Percentiles rank a stretch among this genome's conserved stretches.
Conservation (phyloP, 2,797 vertebrate species). For the Gephyroberyx darwinii region DNA sequence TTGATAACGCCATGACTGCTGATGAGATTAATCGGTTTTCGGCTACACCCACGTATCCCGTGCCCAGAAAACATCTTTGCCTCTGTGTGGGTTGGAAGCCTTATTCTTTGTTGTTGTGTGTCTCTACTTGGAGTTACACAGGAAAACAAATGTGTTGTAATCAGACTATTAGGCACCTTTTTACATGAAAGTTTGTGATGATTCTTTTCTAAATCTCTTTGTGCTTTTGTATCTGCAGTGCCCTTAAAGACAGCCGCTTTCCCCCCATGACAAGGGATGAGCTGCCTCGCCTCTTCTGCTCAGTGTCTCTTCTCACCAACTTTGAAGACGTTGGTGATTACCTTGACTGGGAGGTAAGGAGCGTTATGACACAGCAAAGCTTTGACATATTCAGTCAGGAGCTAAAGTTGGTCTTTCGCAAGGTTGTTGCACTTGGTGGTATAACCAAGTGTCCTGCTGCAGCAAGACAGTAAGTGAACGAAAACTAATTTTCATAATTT, state of each 20-base stretch:
- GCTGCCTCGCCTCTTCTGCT: conserved; percentile 99
- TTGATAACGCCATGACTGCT: too few relatives aligned
- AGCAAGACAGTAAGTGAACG: background rate
- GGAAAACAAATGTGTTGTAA: too few relatives aligned
- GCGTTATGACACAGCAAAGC: background rate
- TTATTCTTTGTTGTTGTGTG: too few relatives aligned
- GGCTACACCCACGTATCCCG: too few relatives aligned
- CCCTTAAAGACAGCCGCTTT: conserved; percentile 99
- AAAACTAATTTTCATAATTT: background rate
- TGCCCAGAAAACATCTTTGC: too few relatives aligned
- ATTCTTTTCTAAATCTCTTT: conserved; percentile 17
- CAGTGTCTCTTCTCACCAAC: conserved; percentile 99
- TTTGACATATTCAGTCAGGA: background rate
- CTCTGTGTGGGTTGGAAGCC: too few relatives aligned
- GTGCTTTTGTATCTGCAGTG: conserved; percentile 84
- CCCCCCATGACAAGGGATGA: conserved; percentile 99
- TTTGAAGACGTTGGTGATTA: conserved; percentile 99
- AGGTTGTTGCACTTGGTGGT: background rate
- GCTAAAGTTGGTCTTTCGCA: background rate
- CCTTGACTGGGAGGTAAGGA: conserved; percentile 99
- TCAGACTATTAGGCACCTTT: too few relatives aligned
- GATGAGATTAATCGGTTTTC: too few relatives aligned
- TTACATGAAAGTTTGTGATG: too few relatives aligned
- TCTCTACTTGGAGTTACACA: too few relatives aligned
- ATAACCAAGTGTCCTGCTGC: background rate